Evolutionary conservation across 2,113 vertebrate species (phyloP).

Genomic region (human): GRCh38 chr18:76044501-76045000

Average conservation of each 20-base stretch:
- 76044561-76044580: too few relatives aligned
- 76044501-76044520: too few relatives aligned
- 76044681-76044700: background rate
- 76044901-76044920: slow-evolving; percentile 38
- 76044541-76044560: too few relatives aligned
- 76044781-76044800: slow-evolving; percentile 38
- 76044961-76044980: slow-evolving; percentile 73
- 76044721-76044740: background rate
- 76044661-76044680: too few relatives aligned
- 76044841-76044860: background rate
- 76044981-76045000: slow-evolving; percentile 69
- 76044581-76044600: too few relatives aligned
- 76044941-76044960: slow-evolving; percentile 47
- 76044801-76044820: background rate
- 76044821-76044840: background rate
- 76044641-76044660: too few relatives aligned
- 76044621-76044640: too few relatives aligned
- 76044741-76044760: background rate
- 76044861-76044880: background rate
- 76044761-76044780: background rate
- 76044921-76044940: slow-evolving; percentile 61
- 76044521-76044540: too few relatives aligned
- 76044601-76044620: too few relatives aligned
- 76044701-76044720: background rate
- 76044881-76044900: background rate